Percentiles rank a stretch among this genome's conserved stretches.
Conservation (phyloP, 2,888 invertebrate species). For the Cotesia congregata region DNA sequence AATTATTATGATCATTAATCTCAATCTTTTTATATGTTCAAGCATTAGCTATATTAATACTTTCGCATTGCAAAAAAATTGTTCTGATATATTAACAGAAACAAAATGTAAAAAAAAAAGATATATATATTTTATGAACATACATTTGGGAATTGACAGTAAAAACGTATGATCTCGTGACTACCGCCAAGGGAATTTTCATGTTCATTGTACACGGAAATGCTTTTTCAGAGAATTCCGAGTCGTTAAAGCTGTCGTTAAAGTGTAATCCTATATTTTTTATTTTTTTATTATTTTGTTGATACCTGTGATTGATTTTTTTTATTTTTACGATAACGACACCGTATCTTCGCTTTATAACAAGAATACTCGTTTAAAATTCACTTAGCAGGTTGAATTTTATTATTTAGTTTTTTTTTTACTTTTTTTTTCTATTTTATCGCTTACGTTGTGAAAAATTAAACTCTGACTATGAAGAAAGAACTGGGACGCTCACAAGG, state of each 20-base stretch:
- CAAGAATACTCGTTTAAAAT: slow-evolving; percentile 14
- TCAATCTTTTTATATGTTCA: no score
- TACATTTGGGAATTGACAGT: slow-evolving; percentile 17
- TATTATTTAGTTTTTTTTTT: not conserved
- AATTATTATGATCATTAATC: no score
- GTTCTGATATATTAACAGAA: not conserved
- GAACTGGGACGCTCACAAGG: slow-evolving; percentile 1
- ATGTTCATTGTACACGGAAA: slow-evolving; percentile 1
- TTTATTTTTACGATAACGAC: slow-evolving; percentile 1
- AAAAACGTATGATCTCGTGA: slow-evolving; percentile 20
- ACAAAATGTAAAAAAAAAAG: not conserved
- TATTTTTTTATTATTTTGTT: slow-evolving; percentile 7
- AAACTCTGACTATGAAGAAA: slow-evolving; percentile 12
- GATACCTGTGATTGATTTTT: slow-evolving; percentile 16
- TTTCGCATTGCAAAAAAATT: no score
- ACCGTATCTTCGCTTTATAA: slow-evolving; percentile 7
- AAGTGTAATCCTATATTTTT: slow-evolving; percentile 23
- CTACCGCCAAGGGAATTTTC: slow-evolving; percentile 8
- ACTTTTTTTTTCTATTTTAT: not conserved
- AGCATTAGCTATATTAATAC: no score
- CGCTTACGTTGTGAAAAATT: slow-evolving; percentile 22
- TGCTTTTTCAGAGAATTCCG: slow-evolving; percentile 27
- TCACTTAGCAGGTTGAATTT: not conserved
- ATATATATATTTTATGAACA: slow-evolving; percentile 18
- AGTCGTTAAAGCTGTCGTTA: slow-evolving; percentile 23